Evolutionary conservation across 2,113 vertebrate species (phyloP).

Genomic region (Archocentrus centrarchus): DNA sequence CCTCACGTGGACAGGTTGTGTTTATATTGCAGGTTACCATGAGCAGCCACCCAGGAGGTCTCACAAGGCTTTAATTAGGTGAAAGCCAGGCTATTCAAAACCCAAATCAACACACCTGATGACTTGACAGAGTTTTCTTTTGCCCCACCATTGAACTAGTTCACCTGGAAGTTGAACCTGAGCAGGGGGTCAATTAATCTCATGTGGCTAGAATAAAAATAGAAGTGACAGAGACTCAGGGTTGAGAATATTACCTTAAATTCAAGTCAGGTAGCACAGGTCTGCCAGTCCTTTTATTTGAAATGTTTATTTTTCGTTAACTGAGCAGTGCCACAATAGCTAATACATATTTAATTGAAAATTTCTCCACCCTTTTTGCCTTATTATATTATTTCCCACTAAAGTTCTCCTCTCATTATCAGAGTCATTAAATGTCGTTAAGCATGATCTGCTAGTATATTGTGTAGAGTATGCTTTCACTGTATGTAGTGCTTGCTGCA

Average conservation of each 20-base stretch:
- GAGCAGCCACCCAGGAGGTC: constrained; percentile 52
- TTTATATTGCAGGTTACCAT: constrained; percentile 63
- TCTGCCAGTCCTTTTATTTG: not conserved
- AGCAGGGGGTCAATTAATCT: constrained; percentile 33
- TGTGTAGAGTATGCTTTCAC: not conserved
- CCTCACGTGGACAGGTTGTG: constrained; percentile 58
- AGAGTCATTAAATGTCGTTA: not conserved
- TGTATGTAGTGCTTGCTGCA: not conserved
- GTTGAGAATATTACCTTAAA: not conserved
- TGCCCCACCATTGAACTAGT: constrained; percentile 39
- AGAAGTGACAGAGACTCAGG: not conserved
- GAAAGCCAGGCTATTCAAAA: constrained; percentile 59
- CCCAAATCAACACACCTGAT: constrained; percentile 50
- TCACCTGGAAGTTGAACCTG: constrained; percentile 43
- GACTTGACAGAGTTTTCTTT: constrained; percentile 35
- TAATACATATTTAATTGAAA: not conserved
- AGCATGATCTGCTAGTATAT: not conserved
- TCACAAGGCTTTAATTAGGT: constrained; percentile 68
- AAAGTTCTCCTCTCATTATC: not conserved
- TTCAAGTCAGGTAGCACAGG: not conserved
- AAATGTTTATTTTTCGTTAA: not conserved
- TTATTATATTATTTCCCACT: not conserved
- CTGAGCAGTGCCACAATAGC: not conserved
- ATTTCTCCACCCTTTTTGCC: too few species aligned
- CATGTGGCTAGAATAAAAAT: constrained; percentile 20